These are phyloP conservation scores for Monodelphis domestica DNA, from an alignment of 2,797 vertebrate genomes.

Conservation along the genomic window DNA sequence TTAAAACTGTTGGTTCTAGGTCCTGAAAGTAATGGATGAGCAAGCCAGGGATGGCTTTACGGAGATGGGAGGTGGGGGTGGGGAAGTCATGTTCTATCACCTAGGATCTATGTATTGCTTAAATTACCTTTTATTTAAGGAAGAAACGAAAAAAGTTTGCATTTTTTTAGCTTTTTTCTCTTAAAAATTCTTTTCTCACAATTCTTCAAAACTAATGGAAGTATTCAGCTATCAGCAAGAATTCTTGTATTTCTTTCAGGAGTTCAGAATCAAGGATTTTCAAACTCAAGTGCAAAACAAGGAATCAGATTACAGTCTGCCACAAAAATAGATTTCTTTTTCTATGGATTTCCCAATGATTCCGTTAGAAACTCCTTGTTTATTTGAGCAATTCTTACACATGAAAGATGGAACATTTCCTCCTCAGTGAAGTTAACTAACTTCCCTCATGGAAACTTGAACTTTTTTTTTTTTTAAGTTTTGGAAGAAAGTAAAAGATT, in stretches of 20 bases:
- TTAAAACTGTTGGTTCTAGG: constrained; percentile 38
- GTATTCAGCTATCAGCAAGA: constrained; percentile 5
- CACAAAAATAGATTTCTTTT: constrained; percentile 63
- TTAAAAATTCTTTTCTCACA: constrained; percentile 17
- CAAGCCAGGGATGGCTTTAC: constrained; percentile 31
- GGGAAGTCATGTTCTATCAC: background rate
- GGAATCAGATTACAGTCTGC: constrained; percentile 61
- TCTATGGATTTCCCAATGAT: constrained; percentile 58
- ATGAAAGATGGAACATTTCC: constrained; percentile 65
- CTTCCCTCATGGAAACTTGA: constrained; percentile 26
- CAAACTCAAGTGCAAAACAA: constrained; percentile 64
- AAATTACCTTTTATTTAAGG: constrained; percentile 52
- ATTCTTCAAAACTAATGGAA: constrained; percentile 28
- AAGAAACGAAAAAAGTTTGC: constrained; percentile 23
- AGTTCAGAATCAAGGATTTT: constrained; percentile 57
- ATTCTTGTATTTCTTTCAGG: constrained; percentile 50
- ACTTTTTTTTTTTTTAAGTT: constrained; percentile 55
- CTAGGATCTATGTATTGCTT: constrained; percentile 28
- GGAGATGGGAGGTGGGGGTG: background rate
- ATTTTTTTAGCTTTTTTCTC: constrained; percentile 23
- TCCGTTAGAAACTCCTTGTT: constrained; percentile 55
- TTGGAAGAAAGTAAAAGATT: constrained; percentile 51
- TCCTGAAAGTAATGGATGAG: constrained; percentile 49
- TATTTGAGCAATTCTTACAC: constrained; percentile 61
- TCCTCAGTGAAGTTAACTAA: constrained; percentile 37